Base-by-base conservation (phyloP, 1,140 invertebrate genomes). In the Drosophila tropicalis region DNA sequence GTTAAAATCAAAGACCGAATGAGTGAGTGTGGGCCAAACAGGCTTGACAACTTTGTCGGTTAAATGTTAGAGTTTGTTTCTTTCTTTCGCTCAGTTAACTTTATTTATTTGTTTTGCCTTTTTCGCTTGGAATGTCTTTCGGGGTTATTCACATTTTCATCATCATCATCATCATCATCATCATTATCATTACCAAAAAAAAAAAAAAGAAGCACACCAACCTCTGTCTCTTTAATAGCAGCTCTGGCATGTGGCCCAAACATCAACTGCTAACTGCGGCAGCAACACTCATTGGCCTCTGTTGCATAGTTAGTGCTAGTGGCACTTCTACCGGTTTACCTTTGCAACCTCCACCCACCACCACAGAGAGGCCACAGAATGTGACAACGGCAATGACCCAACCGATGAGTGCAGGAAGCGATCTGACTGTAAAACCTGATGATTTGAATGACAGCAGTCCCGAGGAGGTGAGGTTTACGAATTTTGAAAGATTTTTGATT, bases 161-260 rank as follows among this genome's bases (percentile, higher is more conserved):
- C 15, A 36, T 13, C 17, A 36, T 39, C 36, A 17, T 3, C 56
- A 15, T 17, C 17, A 13, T 34, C 22, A n/a, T n/a, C n/a, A 58
- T 51, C 15, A 34, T 13, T 15, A 34, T 36, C 34, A 19, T 3
- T 41, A 15, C 12, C 17, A 13, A 60, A 22, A 39, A 9, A 15
- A 57, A 15, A 57, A 15, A 29, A 15, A 15, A 17, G 3, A 4
- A 57, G 10, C 25, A 10, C 12, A 17, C 15, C 10, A n/a, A 40
- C 54, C 70, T 84, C 83, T 81, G 22, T 41, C 70, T 22, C 34
- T 40, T 39, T 32, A 64, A 41, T 47, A 81, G 78, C 61, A 57
- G 51, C 70, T 63, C 70, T 78, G 76, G 72, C 72, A 91, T 91
- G 90, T 76, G 83, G 79, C 79, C 69, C 54, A 73, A 87, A 83